Evolutionary conservation across 64 coral and sea anemone species (phyloP), one percentile per base, ranked within the genome.

Genomic region (Cladopsammia gracilis): DNA sequence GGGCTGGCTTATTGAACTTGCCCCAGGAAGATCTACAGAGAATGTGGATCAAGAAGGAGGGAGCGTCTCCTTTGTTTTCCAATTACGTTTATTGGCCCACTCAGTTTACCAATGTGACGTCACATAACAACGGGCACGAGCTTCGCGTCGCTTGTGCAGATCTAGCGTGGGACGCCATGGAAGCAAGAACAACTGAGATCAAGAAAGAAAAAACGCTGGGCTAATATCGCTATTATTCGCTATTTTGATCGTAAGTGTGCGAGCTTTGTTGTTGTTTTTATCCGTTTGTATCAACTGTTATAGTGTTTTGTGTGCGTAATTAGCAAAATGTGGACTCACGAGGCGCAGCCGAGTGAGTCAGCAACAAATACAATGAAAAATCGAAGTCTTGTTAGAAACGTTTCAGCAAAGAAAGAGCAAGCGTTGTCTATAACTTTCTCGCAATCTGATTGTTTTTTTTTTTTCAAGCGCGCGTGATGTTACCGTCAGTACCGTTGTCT

Each of bases 1-100:
- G 89, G 74, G 49, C 69, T 25, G 89, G 91, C 18, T 71, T 67
- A 44, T 85, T 85, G 5, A 56, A 76, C 16, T 7, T 86, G 19
- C 22, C 45, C 42, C 45, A 86, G 76, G 15, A 77, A 7, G 25
- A 62, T 62, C 50, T 65, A 13, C 42, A 76, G 44, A 74, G 77
- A 26, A 73, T 86, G 45, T 62, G 4, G 23, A 43, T 78, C 34
- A 34, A 2, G 34, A 34, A 2, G 34, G 34, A 34, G 34, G 34
- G 34, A 34, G 34, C 34, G 34, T 34, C 34, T 34, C 34, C 34
- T 34, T 34, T 34, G 34, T 34, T 34, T 34, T 34, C 34, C 34
- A 34, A 34, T 34, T 34, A 34, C 34, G 34, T 34, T 34, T 34
- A 34, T 34, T 34, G 66, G 26, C 66, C 66, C 3, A 70, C 20